Conservation (phyloP, 2,113 vertebrate species). For the Eurypyga helias region DNA sequence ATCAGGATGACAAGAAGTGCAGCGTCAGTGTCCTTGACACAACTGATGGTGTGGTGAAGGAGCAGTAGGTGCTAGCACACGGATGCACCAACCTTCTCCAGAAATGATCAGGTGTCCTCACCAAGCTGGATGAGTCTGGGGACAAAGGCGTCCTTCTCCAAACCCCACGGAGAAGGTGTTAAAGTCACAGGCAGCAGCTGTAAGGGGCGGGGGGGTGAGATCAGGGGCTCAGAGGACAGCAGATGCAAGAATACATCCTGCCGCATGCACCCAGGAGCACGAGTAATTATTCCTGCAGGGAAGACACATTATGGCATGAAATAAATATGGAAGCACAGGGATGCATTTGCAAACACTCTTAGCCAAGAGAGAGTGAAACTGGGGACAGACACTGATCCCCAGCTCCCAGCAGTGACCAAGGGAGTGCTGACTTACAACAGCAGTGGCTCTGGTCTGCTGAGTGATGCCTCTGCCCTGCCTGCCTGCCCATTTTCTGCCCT, state of each 20-base stretch:
- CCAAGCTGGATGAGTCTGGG: not conserved
- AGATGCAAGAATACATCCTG: not conserved
- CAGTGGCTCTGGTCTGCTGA: not conserved
- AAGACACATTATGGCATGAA: not conserved
- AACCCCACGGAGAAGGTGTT: not conserved
- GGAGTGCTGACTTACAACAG: not conserved
- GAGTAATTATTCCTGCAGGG: not conserved
- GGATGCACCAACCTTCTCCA: not conserved
- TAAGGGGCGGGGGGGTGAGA: not conserved
- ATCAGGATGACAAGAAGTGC: rapidly evolving
- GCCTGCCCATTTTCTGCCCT: not conserved
- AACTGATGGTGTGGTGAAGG: not conserved
- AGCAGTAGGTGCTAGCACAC: not conserved
- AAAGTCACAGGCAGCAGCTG: not conserved
- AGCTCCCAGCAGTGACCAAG: not conserved
- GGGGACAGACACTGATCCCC: not conserved
- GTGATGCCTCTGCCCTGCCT: not conserved
- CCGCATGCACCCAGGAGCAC: not conserved
- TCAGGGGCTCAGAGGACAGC: not conserved
- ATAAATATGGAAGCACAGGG: not conserved
- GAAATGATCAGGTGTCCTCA: not conserved
- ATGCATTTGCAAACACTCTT: not conserved
- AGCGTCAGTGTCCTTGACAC: rapidly evolving
- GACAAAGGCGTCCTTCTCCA: not conserved
- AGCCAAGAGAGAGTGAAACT: not conserved